phyloP scores from a whole-genome alignment of 2,888 invertebrate genomes.

The Habrosyne pyritoides region DNA sequence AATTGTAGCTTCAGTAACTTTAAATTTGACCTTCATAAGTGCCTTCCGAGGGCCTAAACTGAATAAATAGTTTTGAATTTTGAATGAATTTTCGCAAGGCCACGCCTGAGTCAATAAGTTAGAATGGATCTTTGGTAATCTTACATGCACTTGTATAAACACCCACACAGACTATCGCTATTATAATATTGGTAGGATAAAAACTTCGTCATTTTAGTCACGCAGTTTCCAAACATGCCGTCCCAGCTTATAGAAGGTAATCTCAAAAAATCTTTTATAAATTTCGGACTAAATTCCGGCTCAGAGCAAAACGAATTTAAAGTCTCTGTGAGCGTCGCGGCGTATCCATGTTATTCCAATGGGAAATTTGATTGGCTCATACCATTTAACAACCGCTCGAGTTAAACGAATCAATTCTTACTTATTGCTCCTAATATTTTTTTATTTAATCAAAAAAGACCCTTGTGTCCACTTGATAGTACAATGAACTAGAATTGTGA shows the following conservation, averaged over 20 bases:
- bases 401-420: slow-evolving; percentile 54
- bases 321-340: background rate
- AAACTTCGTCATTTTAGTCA: too few relatives aligned
- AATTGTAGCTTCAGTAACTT: too few relatives aligned
- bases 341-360: background rate
- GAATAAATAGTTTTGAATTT: too few relatives aligned
- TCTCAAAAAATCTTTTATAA: background rate
- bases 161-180: too few relatives aligned
- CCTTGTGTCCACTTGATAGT: background rate
- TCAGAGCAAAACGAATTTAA: background rate
- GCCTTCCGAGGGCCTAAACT: too few relatives aligned
- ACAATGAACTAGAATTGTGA: background rate
- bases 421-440: slow-evolving; percentile 32
- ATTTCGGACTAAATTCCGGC: background rate
- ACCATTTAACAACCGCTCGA: slow-evolving; percentile 24
- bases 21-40: too few relatives aligned
- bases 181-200: too few relatives aligned
- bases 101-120: too few relatives aligned
- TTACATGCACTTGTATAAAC: too few relatives aligned
- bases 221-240: background rate
- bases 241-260: background rate
- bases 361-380: slow-evolving; percentile 12
- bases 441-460: slow-evolving; percentile 16
- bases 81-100: too few relatives aligned
- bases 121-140: too few relatives aligned